phyloP scores from a whole-genome alignment of 2,113 vertebrate species.

The Dissostichus mawsoni region DNA sequence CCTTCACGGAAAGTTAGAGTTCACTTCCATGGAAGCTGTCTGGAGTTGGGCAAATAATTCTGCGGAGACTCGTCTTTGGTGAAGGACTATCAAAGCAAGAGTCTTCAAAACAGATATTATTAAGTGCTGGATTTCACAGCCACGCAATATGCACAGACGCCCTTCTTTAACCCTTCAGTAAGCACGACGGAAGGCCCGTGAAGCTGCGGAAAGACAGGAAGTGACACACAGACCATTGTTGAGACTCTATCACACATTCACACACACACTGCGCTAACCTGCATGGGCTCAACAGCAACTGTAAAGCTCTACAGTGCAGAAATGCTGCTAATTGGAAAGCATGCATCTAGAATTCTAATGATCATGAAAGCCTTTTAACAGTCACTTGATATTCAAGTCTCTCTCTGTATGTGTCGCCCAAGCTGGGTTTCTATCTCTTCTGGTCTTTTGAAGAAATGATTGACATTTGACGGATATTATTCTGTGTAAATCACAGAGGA shows the following conservation, averaged over 20 bases:
- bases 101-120: slow-evolving; percentile 69
- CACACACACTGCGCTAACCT: slow-evolving; percentile 25
- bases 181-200: slow-evolving; percentile 13
- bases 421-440: slow-evolving; percentile 40
- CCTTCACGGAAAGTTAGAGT: slow-evolving; percentile 63
- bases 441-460: slow-evolving; percentile 61
- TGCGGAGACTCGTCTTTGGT: slow-evolving; percentile 59
- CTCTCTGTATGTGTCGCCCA: slow-evolving; percentile 54
- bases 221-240: slow-evolving; percentile 30
- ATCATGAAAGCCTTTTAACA: slow-evolving; percentile 60
- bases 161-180: slow-evolving; percentile 20
- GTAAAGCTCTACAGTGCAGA: slow-evolving; percentile 37
- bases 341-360: slow-evolving; percentile 61
- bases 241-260: slow-evolving; percentile 1
- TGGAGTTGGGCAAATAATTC: slow-evolving; percentile 53
- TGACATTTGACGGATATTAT: slow-evolving; percentile 54
- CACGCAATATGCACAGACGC: not conserved
- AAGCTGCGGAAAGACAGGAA: slow-evolving; percentile 28
- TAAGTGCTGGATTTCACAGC: slow-evolving; percentile 55
- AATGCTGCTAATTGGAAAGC: slow-evolving; percentile 62
- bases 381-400: slow-evolving; percentile 57
- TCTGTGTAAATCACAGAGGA: slow-evolving; percentile 39
- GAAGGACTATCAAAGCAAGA: slow-evolving; percentile 64
- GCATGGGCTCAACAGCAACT: slow-evolving; percentile 30
- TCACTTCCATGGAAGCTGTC: slow-evolving; percentile 55